Conservation (phyloP, 2,113 vertebrate species). For the Halcyon senegalensis region DNA sequence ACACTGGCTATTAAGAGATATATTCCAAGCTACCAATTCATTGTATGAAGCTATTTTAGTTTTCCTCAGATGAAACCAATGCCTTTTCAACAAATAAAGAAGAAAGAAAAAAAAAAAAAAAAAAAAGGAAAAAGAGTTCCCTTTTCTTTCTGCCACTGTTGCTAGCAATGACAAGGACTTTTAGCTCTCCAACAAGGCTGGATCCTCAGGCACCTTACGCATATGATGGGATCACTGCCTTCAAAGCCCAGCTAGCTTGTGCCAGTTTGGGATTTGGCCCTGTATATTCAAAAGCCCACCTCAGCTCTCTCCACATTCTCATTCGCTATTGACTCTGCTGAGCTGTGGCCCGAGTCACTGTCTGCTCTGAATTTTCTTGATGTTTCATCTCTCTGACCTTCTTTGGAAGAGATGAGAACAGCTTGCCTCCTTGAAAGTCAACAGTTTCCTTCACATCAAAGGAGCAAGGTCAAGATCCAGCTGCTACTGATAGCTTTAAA, state of each 20-base stretch:
- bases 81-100: slow-evolving; percentile 25
- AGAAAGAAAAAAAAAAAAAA: neutral
- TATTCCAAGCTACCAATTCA: slow-evolving; percentile 6
- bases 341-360: neutral
- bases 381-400: slow-evolving; percentile 28
- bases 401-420: neutral
- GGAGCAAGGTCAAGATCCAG: slow-evolving; percentile 25
- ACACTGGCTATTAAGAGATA: neutral
- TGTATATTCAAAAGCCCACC: neutral
- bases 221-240: neutral
- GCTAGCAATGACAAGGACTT: neutral
- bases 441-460: neutral
- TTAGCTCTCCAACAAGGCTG: neutral
- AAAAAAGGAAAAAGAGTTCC: neutral
- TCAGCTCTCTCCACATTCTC: neutral
- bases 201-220: neutral
- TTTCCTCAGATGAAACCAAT: slow-evolving; percentile 29
- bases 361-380: neutral
- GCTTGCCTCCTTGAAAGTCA: neutral
- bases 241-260: neutral
- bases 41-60: slow-evolving; percentile 22
- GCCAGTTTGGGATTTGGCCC: neutral
- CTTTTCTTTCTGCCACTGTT: slow-evolving; percentile 19
- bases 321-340: slow-evolving; percentile 1
- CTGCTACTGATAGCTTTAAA: slow-evolving; percentile 17